Conservation (phyloP, 2,113 vertebrate species). For the Turnix velox region DNA sequence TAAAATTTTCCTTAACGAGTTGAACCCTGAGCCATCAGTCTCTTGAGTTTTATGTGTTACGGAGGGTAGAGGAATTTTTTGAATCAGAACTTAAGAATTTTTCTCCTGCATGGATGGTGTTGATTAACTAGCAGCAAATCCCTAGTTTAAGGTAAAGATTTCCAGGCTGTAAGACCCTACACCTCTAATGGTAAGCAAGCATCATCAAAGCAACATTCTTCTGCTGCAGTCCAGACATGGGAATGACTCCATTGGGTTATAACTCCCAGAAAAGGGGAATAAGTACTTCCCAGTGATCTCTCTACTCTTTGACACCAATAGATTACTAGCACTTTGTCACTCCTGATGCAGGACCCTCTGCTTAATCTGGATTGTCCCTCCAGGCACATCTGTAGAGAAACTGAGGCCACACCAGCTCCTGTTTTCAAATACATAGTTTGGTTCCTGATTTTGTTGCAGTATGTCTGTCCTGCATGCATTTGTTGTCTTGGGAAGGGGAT, state of each 20-base stretch:
- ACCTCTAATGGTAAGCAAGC: neutral
- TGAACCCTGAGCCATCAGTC: accelerated
- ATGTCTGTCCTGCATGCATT: neutral
- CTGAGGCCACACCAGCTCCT: neutral
- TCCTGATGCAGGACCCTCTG: neutral
- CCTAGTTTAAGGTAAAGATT: neutral
- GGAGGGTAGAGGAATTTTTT: neutral
- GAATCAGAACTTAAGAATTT: neutral
- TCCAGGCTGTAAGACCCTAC: neutral
- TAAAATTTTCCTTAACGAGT: neutral
- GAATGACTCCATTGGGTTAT: neutral
- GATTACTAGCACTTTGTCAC: accelerated
- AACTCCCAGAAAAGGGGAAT: neutral
- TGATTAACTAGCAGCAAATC: neutral
- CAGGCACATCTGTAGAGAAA: neutral
- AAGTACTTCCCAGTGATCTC: neutral
- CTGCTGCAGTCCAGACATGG: neutral
- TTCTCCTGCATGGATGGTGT: neutral
- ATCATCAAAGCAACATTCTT: accelerated
- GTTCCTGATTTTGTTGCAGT: neutral
- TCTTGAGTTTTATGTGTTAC: neutral
- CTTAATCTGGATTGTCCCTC: neutral
- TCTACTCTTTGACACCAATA: neutral
- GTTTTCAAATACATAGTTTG: neutral
- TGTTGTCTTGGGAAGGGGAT: neutral